Percentiles rank a stretch among this genome's conserved stretches.
These are phyloP conservation scores for Festucalex cinctus DNA, from an alignment of 2,113 vertebrate species.

Conservation along the genomic window DNA sequence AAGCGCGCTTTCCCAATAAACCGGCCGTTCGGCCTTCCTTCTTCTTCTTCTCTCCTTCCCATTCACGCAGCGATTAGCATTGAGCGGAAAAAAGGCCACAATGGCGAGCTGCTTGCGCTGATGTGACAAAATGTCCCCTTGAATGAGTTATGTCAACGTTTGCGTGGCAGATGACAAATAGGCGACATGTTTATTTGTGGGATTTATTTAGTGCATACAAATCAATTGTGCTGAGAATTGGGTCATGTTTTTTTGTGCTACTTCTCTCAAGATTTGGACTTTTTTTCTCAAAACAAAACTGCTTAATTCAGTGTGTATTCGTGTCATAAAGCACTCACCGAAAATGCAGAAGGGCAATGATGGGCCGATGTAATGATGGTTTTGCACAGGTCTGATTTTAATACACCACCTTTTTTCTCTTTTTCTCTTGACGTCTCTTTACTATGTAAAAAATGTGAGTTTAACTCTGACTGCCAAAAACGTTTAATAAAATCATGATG, in stretches of 20 bases:
- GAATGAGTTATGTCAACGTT: not conserved
- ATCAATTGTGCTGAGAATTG: not conserved
- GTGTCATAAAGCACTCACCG: too few relatives aligned
- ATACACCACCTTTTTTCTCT: too few relatives aligned
- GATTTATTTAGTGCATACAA: not conserved
- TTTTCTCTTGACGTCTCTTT: too few relatives aligned
- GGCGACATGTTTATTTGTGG: not conserved
- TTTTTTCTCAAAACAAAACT: too few relatives aligned
- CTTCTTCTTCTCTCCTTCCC: constrained; percentile 31
- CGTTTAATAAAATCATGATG: too few relatives aligned
- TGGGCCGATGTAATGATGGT: too few relatives aligned
- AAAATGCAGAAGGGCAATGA: too few relatives aligned
- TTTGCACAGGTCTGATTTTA: too few relatives aligned
- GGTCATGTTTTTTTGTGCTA: not conserved
- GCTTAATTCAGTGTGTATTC: too few relatives aligned
- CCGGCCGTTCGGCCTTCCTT: not conserved
- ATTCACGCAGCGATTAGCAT: constrained; percentile 66
- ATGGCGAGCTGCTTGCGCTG: not conserved
- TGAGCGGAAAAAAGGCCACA: constrained; percentile 17
- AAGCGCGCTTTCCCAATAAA: constrained; percentile 50
- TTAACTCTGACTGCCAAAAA: too few relatives aligned
- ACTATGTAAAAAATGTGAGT: too few relatives aligned
- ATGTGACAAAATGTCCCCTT: not conserved
- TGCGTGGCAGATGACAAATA: not conserved
- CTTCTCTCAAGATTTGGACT: not conserved